These are phyloP conservation scores for Ferdinandea cuprea DNA, from an alignment of 2,888 invertebrate species.

Conservation along the genomic window DNA sequence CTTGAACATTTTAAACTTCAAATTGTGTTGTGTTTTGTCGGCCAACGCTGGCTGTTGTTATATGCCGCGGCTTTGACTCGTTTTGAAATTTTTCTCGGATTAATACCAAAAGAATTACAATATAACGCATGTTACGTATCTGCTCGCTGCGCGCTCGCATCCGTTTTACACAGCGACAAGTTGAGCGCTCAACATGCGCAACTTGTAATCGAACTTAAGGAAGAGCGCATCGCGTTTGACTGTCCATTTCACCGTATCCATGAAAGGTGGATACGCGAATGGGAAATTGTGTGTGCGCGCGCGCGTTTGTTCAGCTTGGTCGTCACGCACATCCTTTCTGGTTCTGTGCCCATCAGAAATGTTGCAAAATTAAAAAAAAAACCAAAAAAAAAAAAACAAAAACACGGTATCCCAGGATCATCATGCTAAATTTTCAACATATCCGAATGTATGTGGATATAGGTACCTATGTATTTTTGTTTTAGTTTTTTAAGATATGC, in stretches of 20 bases:
- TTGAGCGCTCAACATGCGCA: conserved; percentile 72
- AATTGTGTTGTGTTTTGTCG: conserved; percentile 67
- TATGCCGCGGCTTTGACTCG: conserved; percentile 22
- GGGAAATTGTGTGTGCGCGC: conserved; percentile 80
- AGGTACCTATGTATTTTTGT: not conserved
- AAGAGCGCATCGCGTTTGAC: conserved; percentile 31
- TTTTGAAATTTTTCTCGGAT: conserved; percentile 64
- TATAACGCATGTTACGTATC: conserved; percentile 74
- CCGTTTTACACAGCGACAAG: conserved; percentile 73
- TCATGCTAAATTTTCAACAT: conserved; percentile 67
- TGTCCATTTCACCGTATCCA: conserved; percentile 36
- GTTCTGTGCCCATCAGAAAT: conserved; percentile 69
- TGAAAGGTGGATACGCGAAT: conserved; percentile 70
- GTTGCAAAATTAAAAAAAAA: conserved; percentile 29
- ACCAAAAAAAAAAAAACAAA: conserved; percentile 10
- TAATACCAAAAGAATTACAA: conserved; percentile 74
- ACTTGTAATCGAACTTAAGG: conserved; percentile 68
- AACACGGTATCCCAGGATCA: conserved; percentile 67
- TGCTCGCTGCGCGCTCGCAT: conserved; percentile 71
- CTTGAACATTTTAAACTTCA: conserved; percentile 59
- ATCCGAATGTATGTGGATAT: conserved; percentile 23
- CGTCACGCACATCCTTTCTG: conserved; percentile 75
- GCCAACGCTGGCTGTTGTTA: conserved; percentile 46
- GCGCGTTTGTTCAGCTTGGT: conserved; percentile 79
- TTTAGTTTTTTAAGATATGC: conserved; percentile 65